phyloP scores from a whole-genome alignment of 2,888 invertebrate species.

The Calephelis perditalis region DNA sequence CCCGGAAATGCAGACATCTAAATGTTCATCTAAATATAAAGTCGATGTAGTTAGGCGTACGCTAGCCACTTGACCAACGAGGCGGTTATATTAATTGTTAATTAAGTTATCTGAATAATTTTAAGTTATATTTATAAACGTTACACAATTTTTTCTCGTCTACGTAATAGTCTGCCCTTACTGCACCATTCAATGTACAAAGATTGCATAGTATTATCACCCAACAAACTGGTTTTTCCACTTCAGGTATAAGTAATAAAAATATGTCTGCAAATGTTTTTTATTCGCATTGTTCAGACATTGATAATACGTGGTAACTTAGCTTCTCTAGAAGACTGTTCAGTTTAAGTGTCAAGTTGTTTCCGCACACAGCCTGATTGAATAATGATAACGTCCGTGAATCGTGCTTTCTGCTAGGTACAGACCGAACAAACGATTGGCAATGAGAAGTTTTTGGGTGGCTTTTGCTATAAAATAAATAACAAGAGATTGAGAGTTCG shows the following conservation, averaged over 20 bases:
- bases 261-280: conserved; percentile 15
- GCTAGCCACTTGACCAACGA: too few species aligned
- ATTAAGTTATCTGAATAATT: too few species aligned
- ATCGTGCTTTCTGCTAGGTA: conserved; percentile 33
- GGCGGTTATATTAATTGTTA: too few species aligned
- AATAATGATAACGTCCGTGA: conserved; percentile 30
- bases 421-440: conserved; percentile 7
- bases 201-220: conserved; percentile 16
- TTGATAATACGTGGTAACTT: conserved; percentile 12
- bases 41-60: too few species aligned
- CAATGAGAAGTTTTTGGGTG: background rate
- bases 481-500: too few species aligned
- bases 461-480: too few species aligned
- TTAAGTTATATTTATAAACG: too few species aligned
- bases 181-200: conserved; percentile 12
- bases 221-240: conserved; percentile 17
- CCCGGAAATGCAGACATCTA: too few species aligned
- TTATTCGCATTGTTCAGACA: conserved; percentile 16
- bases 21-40: too few species aligned
- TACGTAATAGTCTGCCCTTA: background rate
- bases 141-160: too few species aligned
- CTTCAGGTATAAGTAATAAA: conserved; percentile 15
- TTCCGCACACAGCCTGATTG: conserved; percentile 27
- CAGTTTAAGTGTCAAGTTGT: conserved; percentile 22
- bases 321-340: conserved; percentile 20